A percentile compares a stretch with the other conserved stretches of the same genome.
Conservation (phyloP, 2,113 vertebrate genomes). For the Tamias sibiricus region DNA sequence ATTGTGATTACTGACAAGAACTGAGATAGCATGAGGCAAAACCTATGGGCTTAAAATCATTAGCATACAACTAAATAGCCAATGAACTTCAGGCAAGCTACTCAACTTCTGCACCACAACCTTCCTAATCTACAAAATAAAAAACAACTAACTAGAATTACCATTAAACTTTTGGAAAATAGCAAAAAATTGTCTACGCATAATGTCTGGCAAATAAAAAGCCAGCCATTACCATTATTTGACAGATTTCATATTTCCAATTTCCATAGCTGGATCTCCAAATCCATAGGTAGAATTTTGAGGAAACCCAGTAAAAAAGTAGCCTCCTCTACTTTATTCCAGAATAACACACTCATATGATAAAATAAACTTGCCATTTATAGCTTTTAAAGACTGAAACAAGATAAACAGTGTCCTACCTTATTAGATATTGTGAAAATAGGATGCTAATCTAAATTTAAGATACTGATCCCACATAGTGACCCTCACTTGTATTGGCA, state of each 20-base stretch:
- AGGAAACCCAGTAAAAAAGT: slow-evolving; percentile 51
- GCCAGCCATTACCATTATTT: not conserved
- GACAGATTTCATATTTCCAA: not conserved
- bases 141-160: slow-evolving; percentile 25
- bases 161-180: slow-evolving; percentile 28
- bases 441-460: slow-evolving; percentile 19
- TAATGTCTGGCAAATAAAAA: not conserved
- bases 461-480: not conserved
- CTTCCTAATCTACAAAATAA: slow-evolving; percentile 31
- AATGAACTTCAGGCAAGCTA: not conserved
- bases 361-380: slow-evolving; percentile 15
- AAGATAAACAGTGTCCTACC: not conserved
- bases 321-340: not conserved
- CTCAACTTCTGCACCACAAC: slow-evolving; percentile 12
- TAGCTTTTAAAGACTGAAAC: slow-evolving; percentile 42
- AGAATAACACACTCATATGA: not conserved
- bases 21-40: not conserved
- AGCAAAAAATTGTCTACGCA: not conserved
- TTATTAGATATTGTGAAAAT: not conserved
- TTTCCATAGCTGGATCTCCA: not conserved
- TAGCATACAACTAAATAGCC: not conserved
- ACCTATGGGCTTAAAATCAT: slow-evolving; percentile 3
- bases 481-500: not conserved
- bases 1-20: slow-evolving; percentile 35
- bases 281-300: not conserved